Base-by-base conservation (phyloP, 2,888 invertebrate species). In the Acleris holmiana region DNA sequence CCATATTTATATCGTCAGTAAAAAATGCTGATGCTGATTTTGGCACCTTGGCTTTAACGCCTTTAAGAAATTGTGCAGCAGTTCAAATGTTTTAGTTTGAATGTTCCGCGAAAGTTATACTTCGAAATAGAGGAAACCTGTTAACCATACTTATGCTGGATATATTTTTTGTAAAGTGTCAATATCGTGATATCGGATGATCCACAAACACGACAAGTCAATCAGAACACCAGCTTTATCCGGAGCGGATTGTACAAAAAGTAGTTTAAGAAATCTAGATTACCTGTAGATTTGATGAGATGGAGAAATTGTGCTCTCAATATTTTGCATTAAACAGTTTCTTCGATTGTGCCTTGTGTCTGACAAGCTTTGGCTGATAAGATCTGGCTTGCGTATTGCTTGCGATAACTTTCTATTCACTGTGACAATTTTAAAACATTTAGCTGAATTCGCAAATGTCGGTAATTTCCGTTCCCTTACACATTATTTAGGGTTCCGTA, bases 241-340 rank as follows among this genome's bases (percentile, higher is more conserved):
- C 59, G 41, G 53, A 59, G 29, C 64, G 18, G 53, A 50, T 19
- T 17, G 8, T 46, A 41, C 29, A 64, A 64, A 59, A 64, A 58
- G 51, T 41, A 19, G 29, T 53, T 47, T 57, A 40, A 59, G 41
- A 35, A 41, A 29, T 58, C 25, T 58, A 62, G 50, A 25, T 50
- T 44, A 56, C 25, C 56, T 46, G 29, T 56, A 17, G 25, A 41
- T 58, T 15, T 49, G 35, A 13, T 35, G 35, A 41, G 53, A 47
- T 8, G 35, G 35, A 35, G 35, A 35, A 35, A 35, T 35, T 35
- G 4, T 47, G 47, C 47, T 10, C 19, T 47, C 47, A 18, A 47
- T 44, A n/a, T 17, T 40, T 19, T 15, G 35, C 13, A 35, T 35
- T 1, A 53, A 21, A 23, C 23, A 47, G 40, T 59, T 64, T 64